These are phyloP conservation scores for Phrynocephalus vlangalii DNA, from an alignment of 2,797 vertebrate species.

Conservation along the genomic window DNA sequence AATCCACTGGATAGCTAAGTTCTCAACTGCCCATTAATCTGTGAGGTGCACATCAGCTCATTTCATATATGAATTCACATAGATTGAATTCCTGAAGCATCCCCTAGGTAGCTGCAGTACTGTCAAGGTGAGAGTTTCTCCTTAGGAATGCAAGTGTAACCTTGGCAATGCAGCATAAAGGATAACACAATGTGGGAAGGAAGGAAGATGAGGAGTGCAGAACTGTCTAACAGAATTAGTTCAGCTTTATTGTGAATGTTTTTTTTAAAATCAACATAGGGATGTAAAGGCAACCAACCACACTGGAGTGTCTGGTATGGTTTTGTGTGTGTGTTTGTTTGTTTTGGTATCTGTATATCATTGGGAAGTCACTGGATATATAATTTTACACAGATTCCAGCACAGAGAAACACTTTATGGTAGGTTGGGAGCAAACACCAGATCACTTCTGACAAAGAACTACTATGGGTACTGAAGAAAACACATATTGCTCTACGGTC, in stretches of 20 bases:
- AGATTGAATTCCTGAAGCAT: neutral
- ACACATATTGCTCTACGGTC: neutral
- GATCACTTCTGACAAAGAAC: slow-evolving; percentile 19
- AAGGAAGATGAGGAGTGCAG: neutral
- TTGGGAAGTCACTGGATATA: neutral
- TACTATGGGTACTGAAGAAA: neutral
- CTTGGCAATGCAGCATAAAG: slow-evolving; percentile 24
- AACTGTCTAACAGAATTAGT: slow-evolving; percentile 4
- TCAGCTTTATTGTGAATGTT: slow-evolving; percentile 12
- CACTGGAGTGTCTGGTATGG: neutral
- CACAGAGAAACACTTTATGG: slow-evolving; percentile 17
- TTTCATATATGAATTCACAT: neutral
- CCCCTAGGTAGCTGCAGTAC: neutral
- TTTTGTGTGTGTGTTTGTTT: too few relatives aligned
- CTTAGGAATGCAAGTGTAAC: slow-evolving; percentile 5
- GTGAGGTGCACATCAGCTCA: neutral
- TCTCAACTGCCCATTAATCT: slow-evolving; percentile 1
- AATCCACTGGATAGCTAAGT: neutral
- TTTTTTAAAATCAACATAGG: slow-evolving; percentile 17
- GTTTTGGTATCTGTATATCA: slow-evolving; percentile 11
- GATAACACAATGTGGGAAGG: slow-evolving; percentile 1
- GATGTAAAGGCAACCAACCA: slow-evolving; percentile 42
- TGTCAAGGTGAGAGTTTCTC: slow-evolving; percentile 1
- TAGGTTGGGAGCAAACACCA: slow-evolving; percentile 14
- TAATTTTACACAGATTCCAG: slow-evolving; percentile 10